Evolutionary conservation across 1,140 invertebrate species (phyloP).

Genomic region (Diachasma alloeum): DNA sequence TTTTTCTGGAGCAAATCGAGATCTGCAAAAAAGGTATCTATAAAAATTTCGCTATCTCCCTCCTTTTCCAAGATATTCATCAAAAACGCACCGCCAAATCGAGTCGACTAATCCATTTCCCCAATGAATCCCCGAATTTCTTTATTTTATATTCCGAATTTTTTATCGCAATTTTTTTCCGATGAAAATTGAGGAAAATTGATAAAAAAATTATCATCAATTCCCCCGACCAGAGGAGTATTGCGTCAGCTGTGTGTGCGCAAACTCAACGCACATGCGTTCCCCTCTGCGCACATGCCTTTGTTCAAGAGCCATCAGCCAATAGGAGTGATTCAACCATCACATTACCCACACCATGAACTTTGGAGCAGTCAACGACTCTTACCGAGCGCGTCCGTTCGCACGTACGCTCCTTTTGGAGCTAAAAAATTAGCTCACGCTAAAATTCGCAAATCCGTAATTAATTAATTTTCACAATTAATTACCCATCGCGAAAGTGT

Average conservation of each 20-base stretch:
- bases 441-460: not conserved
- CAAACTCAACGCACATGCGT: not conserved
- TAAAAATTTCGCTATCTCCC: too few species aligned
- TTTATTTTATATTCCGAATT: too few species aligned
- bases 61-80: too few species aligned
- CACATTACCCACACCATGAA: not conserved
- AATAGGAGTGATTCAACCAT: not conserved
- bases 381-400: constrained; percentile 19
- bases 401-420: constrained; percentile 20
- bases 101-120: too few species aligned
- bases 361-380: constrained; percentile 26
- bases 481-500: not conserved
- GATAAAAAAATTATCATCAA: not conserved
- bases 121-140: too few species aligned
- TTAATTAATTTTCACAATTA: not conserved
- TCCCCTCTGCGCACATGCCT: not conserved
- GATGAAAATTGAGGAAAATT: not conserved
- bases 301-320: not conserved
- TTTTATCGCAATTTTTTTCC: not conserved
- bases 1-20: too few species aligned
- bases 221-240: not conserved
- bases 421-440: constrained; percentile 8
- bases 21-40: too few species aligned
- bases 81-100: too few species aligned
- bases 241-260: constrained; percentile 32